Evolutionary conservation across 2,113 vertebrate genomes (phyloP).

Genomic region (Elgaria multicarinata): DNA sequence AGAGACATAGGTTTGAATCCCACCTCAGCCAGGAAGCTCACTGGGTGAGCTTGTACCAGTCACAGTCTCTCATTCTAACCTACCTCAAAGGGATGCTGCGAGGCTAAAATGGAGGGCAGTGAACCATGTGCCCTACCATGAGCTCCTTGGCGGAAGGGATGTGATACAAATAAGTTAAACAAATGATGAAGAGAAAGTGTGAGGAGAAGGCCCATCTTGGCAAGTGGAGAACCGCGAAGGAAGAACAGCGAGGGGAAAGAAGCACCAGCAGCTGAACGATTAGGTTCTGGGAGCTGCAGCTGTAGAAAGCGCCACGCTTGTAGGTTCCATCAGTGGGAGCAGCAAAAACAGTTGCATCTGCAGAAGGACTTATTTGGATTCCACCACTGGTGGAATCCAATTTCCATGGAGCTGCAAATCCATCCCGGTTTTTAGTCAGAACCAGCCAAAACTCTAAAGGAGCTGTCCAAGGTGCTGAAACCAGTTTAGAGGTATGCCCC

Average conservation of each 20-base stretch:
- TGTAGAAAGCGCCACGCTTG: too few species aligned
- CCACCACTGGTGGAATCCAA: too few species aligned
- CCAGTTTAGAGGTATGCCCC: too few species aligned
- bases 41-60: not conserved
- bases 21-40: not conserved
- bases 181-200: slow-evolving; percentile 16
- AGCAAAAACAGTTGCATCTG: too few species aligned
- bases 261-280: too few species aligned
- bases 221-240: slow-evolving; percentile 48
- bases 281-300: not conserved
- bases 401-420: too few species aligned
- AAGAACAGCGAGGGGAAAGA: slow-evolving; percentile 1
- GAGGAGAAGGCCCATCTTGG: slow-evolving; percentile 49
- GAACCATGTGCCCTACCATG: too few species aligned
- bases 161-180: not conserved
- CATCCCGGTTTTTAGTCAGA: too few species aligned
- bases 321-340: not conserved
- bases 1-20: not conserved
- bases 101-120: not conserved
- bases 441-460: too few species aligned
- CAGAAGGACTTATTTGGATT: not conserved
- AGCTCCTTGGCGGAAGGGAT: not conserved
- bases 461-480: too few species aligned
- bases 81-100: not conserved
- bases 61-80: not conserved